phyloP scores from a whole-genome alignment of 2,888 invertebrate genomes.

The Lomographa bimaculata region DNA sequence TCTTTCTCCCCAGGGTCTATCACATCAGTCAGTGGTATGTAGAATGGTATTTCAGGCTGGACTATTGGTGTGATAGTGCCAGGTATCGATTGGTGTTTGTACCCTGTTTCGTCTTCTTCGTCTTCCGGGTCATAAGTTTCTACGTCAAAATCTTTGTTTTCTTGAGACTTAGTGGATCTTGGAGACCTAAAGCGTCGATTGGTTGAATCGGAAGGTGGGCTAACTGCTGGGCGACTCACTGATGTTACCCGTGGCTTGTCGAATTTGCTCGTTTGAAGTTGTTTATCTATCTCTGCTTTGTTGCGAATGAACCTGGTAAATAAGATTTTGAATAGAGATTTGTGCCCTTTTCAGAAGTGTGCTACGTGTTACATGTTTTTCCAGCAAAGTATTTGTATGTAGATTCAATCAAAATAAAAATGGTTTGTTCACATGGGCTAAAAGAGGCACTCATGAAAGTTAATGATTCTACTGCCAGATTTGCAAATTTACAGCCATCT shows the following conservation, averaged over 20 bases:
- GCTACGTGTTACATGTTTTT: too few relatives aligned
- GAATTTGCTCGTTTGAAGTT: conserved; percentile 39
- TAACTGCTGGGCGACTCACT: neutral
- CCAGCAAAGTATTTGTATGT: too few relatives aligned
- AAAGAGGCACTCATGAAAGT: too few relatives aligned
- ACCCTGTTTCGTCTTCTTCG: conserved; percentile 40
- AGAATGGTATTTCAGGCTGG: conserved; percentile 52
- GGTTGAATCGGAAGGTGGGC: too few relatives aligned
- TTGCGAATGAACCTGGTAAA: conserved; percentile 55
- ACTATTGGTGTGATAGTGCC: conserved; percentile 36
- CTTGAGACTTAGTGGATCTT: conserved; percentile 21
- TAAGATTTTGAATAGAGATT: too few relatives aligned
- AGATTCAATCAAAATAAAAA: too few relatives aligned
- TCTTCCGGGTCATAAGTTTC: conserved; percentile 52
- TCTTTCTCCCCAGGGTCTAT: conserved; percentile 66
- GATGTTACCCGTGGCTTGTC: conserved; percentile 26
- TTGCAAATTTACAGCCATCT: too few relatives aligned
- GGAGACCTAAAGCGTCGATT: conserved; percentile 18
- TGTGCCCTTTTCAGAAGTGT: too few relatives aligned
- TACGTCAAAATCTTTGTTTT: conserved; percentile 62
- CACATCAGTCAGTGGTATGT: conserved; percentile 65
- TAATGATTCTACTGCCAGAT: too few relatives aligned
- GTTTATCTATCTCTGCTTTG: conserved; percentile 60
- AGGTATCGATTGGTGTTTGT: conserved; percentile 40
- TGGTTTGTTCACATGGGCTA: too few relatives aligned